Evolutionary conservation across 2,113 vertebrate species (phyloP).

Genomic region (Gnathonemus longibarbis): DNA sequence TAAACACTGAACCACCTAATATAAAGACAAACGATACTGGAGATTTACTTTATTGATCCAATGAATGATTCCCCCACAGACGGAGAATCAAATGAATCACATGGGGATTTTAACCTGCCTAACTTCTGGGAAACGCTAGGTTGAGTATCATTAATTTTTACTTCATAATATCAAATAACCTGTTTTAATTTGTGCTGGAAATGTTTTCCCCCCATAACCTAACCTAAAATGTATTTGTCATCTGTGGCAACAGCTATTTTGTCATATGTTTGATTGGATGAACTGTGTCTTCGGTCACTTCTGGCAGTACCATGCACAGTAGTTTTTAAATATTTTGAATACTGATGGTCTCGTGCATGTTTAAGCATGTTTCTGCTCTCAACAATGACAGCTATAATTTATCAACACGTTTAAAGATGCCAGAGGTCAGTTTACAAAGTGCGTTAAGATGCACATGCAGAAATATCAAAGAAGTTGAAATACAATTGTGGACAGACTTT

Average conservation of each 20-base stretch:
- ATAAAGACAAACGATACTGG: neutral
- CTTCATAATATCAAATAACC: neutral
- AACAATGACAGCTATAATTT: neutral
- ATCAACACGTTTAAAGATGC: neutral
- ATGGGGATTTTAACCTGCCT: constrained; percentile 65
- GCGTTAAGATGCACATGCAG: neutral
- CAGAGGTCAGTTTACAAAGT: neutral
- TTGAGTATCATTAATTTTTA: constrained; percentile 45
- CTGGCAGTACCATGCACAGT: neutral
- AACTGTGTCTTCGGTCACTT: neutral
- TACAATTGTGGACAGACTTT: neutral
- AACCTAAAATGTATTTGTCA: neutral
- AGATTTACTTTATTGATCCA: neutral
- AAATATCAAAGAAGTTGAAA: neutral
- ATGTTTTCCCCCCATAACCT: neutral
- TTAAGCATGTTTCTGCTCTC: neutral
- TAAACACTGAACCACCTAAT: neutral
- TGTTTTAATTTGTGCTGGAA: neutral
- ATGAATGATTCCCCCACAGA: constrained; percentile 46
- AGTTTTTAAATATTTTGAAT: neutral
- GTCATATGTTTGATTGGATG: neutral
- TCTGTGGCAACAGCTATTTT: neutral
- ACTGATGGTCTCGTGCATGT: neutral
- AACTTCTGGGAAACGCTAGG: constrained; percentile 79
- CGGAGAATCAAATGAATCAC: constrained; percentile 66